Conservation (phyloP, 2,888 invertebrate genomes). For the Gnatocerus cornutus region DNA sequence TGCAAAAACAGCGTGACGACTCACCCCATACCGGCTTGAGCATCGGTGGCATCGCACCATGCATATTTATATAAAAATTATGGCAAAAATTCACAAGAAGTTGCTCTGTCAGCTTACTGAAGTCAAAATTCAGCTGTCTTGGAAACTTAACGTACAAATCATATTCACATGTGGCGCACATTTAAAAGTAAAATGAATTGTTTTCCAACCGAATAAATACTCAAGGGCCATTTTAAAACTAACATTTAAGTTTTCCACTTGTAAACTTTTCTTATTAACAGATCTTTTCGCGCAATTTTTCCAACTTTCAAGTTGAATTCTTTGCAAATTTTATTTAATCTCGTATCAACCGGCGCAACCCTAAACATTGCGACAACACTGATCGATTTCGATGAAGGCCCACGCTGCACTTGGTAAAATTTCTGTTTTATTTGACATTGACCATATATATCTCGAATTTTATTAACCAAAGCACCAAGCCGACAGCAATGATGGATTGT, state of each 20-base stretch:
- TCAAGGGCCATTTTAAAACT: slow-evolving; percentile 42
- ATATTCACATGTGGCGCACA: slow-evolving; percentile 33
- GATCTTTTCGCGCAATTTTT: slow-evolving; percentile 41
- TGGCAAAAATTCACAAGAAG: slow-evolving; percentile 46
- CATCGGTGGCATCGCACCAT: slow-evolving; percentile 58
- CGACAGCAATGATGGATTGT: slow-evolving; percentile 45
- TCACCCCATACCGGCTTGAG: slow-evolving; percentile 47
- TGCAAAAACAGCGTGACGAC: slow-evolving; percentile 49
- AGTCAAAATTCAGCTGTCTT: slow-evolving; percentile 23
- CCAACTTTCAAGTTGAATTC: slow-evolving; percentile 29
- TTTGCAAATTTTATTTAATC: slow-evolving; percentile 36
- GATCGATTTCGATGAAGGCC: slow-evolving; percentile 32
- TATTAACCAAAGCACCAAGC: slow-evolving; percentile 39
- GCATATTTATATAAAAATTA: slow-evolving; percentile 64
- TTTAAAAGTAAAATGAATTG: slow-evolving; percentile 47
- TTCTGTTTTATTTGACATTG: slow-evolving; percentile 27
- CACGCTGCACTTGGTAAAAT: slow-evolving; percentile 12
- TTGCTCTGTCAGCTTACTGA: slow-evolving; percentile 9
- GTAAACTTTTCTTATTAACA: slow-evolving; percentile 46
- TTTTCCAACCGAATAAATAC: slow-evolving; percentile 41
- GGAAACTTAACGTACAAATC: slow-evolving; percentile 37
- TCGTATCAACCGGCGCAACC: slow-evolving; percentile 40
- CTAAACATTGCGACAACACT: slow-evolving; percentile 24
- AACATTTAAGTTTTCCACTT: slow-evolving; percentile 45
- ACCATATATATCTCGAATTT: slow-evolving; percentile 38